Percentiles rank a stretch among this genome's conserved stretches.
phyloP scores from a whole-genome alignment of 2,797 vertebrate genomes.

The Gallirallus australis region DNA sequence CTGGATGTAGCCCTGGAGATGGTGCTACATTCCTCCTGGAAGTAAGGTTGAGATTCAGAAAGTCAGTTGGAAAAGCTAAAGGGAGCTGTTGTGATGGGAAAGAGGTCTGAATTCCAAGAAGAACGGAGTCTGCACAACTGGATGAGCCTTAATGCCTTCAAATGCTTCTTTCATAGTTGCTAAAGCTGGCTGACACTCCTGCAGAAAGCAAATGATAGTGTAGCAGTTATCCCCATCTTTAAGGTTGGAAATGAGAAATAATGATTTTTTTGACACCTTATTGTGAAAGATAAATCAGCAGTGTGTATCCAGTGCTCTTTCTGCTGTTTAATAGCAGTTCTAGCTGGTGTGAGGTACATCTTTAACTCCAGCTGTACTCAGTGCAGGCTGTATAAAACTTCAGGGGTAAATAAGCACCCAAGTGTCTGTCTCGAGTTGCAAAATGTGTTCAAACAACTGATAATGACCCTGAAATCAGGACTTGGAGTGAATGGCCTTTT shows the following conservation, averaged over 20 bases:
- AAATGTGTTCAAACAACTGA: background rate
- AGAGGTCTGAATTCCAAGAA: background rate
- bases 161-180: background rate
- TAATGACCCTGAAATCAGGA: rapidly evolving
- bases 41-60: background rate
- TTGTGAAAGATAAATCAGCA: background rate
- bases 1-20: background rate
- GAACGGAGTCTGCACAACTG: background rate
- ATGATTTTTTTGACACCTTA: background rate
- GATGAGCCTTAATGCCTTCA: background rate
- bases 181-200: background rate
- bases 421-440: background rate
- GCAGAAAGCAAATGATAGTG: background rate
- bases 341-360: background rate
- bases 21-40: background rate
- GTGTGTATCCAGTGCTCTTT: background rate
- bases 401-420: background rate
- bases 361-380: background rate
- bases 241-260: background rate
- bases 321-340: background rate
- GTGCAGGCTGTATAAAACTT: background rate
- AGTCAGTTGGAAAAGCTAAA: background rate
- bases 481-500: background rate
- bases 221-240: background rate
- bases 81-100: background rate